These are phyloP conservation scores for Heterotilapia buettikoferi DNA, from an alignment of 2,113 vertebrate genomes.

Conservation along the genomic window DNA sequence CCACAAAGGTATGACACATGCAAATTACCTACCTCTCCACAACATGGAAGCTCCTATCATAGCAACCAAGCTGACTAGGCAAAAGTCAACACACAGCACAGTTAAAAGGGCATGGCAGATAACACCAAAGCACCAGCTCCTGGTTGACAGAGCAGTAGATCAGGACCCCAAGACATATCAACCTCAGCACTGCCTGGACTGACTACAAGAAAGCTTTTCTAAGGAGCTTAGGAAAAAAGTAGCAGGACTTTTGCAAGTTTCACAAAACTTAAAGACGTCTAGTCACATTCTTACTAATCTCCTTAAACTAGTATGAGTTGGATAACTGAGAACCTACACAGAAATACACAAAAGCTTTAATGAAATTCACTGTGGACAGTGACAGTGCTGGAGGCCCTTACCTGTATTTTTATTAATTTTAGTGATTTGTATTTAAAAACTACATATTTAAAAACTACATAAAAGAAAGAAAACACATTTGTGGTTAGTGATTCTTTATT, in stretches of 20 bases:
- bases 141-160: not conserved
- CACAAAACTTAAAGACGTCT: not conserved
- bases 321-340: not conserved
- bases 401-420: not conserved
- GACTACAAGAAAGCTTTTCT: not conserved
- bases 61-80: not conserved
- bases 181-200: not conserved
- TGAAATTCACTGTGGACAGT: not conserved
- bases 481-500: not conserved
- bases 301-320: not conserved
- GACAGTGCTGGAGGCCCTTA: not conserved
- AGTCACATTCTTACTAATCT: not conserved
- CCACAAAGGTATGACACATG: not conserved
- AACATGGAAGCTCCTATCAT: not conserved
- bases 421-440: not conserved
- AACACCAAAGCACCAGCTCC: not conserved
- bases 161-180: not conserved
- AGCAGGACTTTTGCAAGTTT: not conserved
- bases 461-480: not conserved
- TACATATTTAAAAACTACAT: not conserved
- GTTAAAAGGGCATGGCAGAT: not conserved
- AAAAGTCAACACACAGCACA: not conserved
- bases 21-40: not conserved
- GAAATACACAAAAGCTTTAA: not conserved
- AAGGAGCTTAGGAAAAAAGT: not conserved